Evolutionary conservation across 2,113 vertebrate species (phyloP).

Genomic region (Aspiorhynchus laticeps): DNA sequence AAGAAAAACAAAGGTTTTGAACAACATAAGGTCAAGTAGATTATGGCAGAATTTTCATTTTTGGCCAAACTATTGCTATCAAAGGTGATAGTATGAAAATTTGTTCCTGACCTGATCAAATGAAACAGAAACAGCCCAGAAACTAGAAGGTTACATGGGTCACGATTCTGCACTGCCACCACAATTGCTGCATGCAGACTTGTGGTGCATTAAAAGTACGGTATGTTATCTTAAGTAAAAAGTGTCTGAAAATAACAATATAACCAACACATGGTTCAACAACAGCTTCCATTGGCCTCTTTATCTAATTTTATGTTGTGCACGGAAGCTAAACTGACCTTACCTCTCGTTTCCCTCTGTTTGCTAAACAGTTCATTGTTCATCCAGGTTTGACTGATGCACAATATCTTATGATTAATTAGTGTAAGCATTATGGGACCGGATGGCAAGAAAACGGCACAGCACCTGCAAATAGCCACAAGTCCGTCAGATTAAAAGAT

Average conservation of each 20-base stretch:
- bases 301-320: background rate
- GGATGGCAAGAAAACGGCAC: background rate
- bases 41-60: background rate
- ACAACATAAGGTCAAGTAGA: background rate
- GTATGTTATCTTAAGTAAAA: background rate
- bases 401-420: background rate
- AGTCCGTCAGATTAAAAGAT: slow-evolving; percentile 26
- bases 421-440: background rate
- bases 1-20: background rate
- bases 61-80: background rate
- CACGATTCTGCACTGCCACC: background rate
- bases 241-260: background rate
- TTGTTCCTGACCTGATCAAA: background rate
- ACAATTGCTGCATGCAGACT: background rate
- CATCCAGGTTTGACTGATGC: background rate
- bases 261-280: background rate
- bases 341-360: background rate
- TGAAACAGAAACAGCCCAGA: background rate
- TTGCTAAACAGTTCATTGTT: background rate
- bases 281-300: background rate
- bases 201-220: background rate
- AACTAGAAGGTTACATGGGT: background rate
- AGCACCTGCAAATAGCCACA: background rate
- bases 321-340: slow-evolving; percentile 2
- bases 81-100: background rate